phyloP scores from a whole-genome alignment of 1,140 invertebrate species.

The Sinella curviseta region DNA sequence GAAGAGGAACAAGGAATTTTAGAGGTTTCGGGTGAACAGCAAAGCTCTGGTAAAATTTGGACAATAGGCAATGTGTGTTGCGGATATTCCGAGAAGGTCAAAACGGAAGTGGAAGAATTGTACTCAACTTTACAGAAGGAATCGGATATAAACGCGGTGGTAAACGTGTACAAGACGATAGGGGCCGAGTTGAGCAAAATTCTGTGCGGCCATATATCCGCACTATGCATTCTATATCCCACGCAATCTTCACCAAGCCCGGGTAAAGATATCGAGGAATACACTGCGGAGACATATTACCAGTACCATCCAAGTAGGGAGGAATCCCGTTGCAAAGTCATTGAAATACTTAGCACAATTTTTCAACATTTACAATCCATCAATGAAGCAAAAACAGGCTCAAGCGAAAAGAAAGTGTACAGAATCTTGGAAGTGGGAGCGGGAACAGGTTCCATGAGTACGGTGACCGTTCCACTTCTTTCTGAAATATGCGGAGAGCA shows the following conservation, averaged over 20 bases:
- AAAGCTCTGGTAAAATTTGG: too few relatives aligned
- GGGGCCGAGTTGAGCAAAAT: not conserved
- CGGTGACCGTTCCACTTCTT: not conserved
- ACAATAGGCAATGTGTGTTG: too few relatives aligned
- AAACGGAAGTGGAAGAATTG: too few relatives aligned
- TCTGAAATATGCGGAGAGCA: not conserved
- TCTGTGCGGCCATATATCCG: not conserved
- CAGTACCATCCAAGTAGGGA: not conserved
- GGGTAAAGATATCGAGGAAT: not conserved
- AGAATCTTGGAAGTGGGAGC: slow-evolving; percentile 27
- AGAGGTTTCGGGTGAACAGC: not conserved
- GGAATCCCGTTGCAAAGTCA: not conserved
- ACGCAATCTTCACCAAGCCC: too few relatives aligned
- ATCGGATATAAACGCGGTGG: too few relatives aligned
- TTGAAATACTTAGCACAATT: not conserved
- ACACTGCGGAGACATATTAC: not conserved
- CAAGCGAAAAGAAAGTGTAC: slow-evolving; percentile 1
- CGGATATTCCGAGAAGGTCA: too few relatives aligned
- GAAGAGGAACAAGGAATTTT: not conserved
- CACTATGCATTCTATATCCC: not conserved
- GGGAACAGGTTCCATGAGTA: slow-evolving; percentile 31
- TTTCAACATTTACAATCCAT: not conserved
- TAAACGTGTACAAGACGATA: not conserved
- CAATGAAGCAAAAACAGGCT: too few relatives aligned
- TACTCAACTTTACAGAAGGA: too few relatives aligned